A percentile compares a stretch with the other conserved stretches of the same genome.
phyloP scores from a whole-genome alignment of 35 echinoderm and acorn worm species.

The Acanthaster planci region DNA sequence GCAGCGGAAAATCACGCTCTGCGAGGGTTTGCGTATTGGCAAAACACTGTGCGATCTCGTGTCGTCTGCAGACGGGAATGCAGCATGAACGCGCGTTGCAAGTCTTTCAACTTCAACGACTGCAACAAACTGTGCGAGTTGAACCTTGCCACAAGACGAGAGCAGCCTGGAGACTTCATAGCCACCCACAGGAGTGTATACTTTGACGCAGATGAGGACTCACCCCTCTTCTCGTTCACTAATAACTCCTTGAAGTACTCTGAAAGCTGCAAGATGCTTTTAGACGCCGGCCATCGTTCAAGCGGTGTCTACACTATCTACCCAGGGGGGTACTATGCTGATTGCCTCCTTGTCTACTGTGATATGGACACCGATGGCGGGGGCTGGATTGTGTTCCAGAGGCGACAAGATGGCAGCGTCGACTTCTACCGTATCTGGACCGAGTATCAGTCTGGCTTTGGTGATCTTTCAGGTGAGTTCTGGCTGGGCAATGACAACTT shows the following conservation, averaged over 20 bases:
- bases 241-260: neutral
- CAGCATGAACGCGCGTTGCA: neutral
- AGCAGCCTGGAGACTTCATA: neutral
- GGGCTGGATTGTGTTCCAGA: conserved; percentile 18
- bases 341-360: neutral
- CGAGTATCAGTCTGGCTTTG: conserved; percentile 1
- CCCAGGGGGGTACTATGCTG: neutral
- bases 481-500: conserved; percentile 28
- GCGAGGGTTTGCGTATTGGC: neutral
- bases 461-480: neutral
- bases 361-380: conserved; percentile 8
- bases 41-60: neutral
- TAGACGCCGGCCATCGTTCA: neutral
- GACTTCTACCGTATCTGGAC: conserved; percentile 24
- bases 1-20: neutral
- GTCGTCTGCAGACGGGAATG: neutral
- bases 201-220: neutral
- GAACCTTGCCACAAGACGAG: neutral
- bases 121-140: neutral
- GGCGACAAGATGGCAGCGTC: conserved; percentile 22
- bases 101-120: neutral
- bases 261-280: neutral
- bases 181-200: neutral
- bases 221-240: neutral
- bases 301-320: conserved; percentile 12